Evolutionary conservation across 2,888 invertebrate species (phyloP), one percentile per base, ranked within the genome.

Genomic region (Leucania comma): DNA sequence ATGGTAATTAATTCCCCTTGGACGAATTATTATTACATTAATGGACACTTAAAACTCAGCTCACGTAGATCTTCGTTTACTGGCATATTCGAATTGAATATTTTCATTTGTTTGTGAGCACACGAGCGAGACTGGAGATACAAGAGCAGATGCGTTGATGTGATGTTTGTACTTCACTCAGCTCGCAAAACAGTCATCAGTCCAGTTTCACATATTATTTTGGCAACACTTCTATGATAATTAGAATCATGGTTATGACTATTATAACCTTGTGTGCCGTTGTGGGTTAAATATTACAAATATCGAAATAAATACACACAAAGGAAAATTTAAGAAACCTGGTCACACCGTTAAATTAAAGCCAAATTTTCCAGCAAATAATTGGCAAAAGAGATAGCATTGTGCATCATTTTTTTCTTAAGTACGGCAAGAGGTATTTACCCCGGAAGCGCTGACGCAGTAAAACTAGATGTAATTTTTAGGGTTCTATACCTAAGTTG

Each of bases 1-100:
- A 88, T 85, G 86, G 78, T 88, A 87, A 86, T 85, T 90, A 90
- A 90, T 90, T 88, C 86, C 82, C 81, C 84, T 87, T 86, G 71
- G 82, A 73, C 81, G 74, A 83, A 84, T 82, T 78, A 82, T 83
- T 82, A 86, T 80, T 71, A 76, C 64, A 71, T 70, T 81, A 84
- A 83, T 81, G 73, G 78, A 66, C 75, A 82, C 70, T 86, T 82
- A 80, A 72, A 73, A 80, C 69, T 80, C 74, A 62, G 76, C 71
- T 80, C 74, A 75, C 75, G 74, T 78, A 77, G 54, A 77, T 75
- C 65, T 67, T 75, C 74, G 62, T 56, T 69, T 68, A 66, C n/a
- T 32, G 58, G 22, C 10, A 38, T 42, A 64, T 76, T 61, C 12
- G 51, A 70, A 81, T 83, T 62, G 56, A 74, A 68, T 70, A 62